Base-by-base conservation (phyloP, 1,140 invertebrate genomes). In the Varroa destructor region DNA sequence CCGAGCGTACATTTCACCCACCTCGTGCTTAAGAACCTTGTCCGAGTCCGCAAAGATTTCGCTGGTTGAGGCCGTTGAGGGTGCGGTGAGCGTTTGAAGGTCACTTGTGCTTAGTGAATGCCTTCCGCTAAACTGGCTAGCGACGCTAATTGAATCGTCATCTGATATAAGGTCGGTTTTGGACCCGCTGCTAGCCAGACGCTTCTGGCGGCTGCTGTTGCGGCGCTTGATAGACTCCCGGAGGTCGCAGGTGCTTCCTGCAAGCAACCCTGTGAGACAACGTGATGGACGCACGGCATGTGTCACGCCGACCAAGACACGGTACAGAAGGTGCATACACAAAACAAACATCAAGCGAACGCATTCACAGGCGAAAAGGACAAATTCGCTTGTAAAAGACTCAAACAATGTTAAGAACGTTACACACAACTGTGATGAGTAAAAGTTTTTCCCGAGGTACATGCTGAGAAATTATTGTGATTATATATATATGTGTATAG, bases 161-260 rank as follows among this genome's bases (percentile, higher is more conserved):
- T 67, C 61, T 14, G 61, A 67, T 12, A 67, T 67, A 37, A 67
- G 61, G 8, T 67, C 61, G 12, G 61, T 67, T 8, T 67, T 67
- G 61, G 61, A 67, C 40, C 61, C 61, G 37, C 61, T 67, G 61
- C 61, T 67, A 40, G 61, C 61, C 61, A 67, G 46, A 43, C 61
- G 10, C 36, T 67, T 67, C 12, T 67, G 40, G 61, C 61, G 61
- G 61, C 61, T 67, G 61, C 61, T 67, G 61, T 67, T 67, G 40
- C 61, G 61, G 46, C 61, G 61, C 61, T 67, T 67, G 61, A 67
- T 67, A 37, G 61, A 67, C 61, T 67, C 61, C 61, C 61, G 61
- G 46, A 67, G 61, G 61, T 67, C 61, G 61, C 37, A 67, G 61
- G 61, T 67, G 46, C 61, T 67, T 67, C 61, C 61, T 67, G 61